Evolutionary conservation across 2,888 invertebrate genomes (phyloP).

Genomic region (Tubulanus polymorphus): DNA sequence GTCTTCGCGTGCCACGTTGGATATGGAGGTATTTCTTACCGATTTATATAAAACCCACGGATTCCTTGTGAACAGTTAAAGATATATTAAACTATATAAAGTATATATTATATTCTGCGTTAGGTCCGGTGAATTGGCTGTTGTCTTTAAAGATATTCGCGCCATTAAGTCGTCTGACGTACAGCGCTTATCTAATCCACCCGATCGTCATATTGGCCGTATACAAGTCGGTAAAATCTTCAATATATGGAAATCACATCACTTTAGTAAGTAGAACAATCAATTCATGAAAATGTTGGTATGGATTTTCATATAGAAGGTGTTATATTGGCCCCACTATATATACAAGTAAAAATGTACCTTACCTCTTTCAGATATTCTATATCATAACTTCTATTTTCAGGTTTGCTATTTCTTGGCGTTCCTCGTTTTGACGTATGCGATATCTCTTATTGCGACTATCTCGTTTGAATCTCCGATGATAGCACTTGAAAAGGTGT

Average conservation of each 20-base stretch:
- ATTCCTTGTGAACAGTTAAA: no score
- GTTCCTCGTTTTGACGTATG: neutral
- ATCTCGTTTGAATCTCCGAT: neutral
- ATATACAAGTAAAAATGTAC: no score
- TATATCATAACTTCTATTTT: no score
- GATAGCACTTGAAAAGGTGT: neutral
- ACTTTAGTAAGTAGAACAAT: constrained; percentile 20
- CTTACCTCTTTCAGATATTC: no score
- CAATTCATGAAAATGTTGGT: no score
- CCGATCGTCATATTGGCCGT: constrained; percentile 23
- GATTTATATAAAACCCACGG: no score
- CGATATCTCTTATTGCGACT: neutral
- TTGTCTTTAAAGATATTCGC: no score
- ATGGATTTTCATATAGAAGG: no score
- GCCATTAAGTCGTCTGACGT: constrained; percentile 30
- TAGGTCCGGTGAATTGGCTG: no score
- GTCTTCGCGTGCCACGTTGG: neutral
- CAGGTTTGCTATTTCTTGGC: neutral
- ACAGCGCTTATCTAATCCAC: constrained; percentile 29
- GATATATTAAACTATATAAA: no score
- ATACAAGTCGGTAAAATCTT: constrained; percentile 11
- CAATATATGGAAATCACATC: constrained; percentile 16
- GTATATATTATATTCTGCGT: no score
- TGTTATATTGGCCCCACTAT: no score
- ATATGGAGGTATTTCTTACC: neutral